These are phyloP conservation scores for Pasiphila rectangulata DNA, from an alignment of 2,888 invertebrate genomes.

Conservation along the genomic window DNA sequence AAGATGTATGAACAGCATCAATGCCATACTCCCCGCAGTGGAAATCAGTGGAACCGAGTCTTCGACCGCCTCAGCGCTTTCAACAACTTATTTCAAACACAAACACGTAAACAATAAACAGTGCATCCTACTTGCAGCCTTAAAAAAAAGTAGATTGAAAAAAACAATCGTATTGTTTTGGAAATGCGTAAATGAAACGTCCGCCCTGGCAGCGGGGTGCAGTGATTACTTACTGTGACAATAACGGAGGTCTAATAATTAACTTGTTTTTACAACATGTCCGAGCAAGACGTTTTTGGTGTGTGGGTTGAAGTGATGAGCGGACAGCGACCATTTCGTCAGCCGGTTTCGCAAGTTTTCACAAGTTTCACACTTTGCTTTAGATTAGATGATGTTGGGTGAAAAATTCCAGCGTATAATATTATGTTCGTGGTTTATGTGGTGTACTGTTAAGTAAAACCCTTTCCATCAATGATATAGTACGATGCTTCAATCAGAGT, in stretches of 20 bases:
- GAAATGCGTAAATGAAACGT: slow-evolving; percentile 32
- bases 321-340: slow-evolving; percentile 11
- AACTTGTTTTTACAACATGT: slow-evolving; percentile 65
- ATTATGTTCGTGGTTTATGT: no score
- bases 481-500: no score
- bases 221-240: slow-evolving; percentile 61
- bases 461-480: no score
- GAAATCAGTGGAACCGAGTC: not conserved
- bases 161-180: slow-evolving; percentile 28
- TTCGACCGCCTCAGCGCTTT: not conserved
- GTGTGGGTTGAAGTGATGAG: slow-evolving; percentile 15
- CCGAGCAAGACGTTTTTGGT: slow-evolving; percentile 37
- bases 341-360: no score
- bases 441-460: no score
- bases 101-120: slow-evolving; percentile 18
- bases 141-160: not conserved
- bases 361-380: no score
- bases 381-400: no score
- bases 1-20: no score
- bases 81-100: slow-evolving; percentile 10
- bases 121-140: slow-evolving; percentile 16
- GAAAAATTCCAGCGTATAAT: no score
- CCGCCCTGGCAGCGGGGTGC: slow-evolving; percentile 51
- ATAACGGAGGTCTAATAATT: slow-evolving; percentile 57
- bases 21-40: not conserved